Evolutionary conservation across 2,113 vertebrate genomes (phyloP), one percentile per base, ranked within the genome.

Genomic region (Raja brachyura): DNA sequence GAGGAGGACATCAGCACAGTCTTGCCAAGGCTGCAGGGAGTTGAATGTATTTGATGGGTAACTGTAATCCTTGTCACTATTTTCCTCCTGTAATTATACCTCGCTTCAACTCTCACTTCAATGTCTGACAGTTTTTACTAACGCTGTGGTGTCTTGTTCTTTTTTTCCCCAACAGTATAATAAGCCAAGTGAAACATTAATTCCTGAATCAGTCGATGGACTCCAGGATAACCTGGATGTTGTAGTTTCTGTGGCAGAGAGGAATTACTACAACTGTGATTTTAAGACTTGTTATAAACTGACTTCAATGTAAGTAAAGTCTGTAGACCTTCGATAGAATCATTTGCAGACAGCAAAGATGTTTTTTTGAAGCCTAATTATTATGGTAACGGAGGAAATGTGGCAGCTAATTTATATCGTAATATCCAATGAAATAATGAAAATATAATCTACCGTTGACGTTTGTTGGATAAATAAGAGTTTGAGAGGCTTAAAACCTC

Each of bases 231-330:
- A 99, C 94, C 95, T 99, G 96, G 98, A 99, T 95, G 98, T 99
- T 39, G 98, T 99, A 0, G 98, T 99, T 93, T 99, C 98, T 93
- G 97, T 99, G 94, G 99, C 99, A 93, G 99, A 99, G 96, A 97
- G 99, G 93, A 98, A 99, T 96, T 99, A 99, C 95, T 99, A 99
- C 96, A 99, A 99, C 96, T 99, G 98, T 96, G 97, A 97, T 93
- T 99, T 99, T 95, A 99, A 99, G 96, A 99, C 98, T 97, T 99
- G 99, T 96, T 99, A 99, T 96, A 98, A 98, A 93, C 98, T 99
- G 93, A 99, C 98, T 54, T 99, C 98, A 13, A 97, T 97, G 99
- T 99, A 96, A 96, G 98, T 97, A 95, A 75, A 28, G 33, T 93
- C 59, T 39, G 59, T 13, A 48, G 1, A 20, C 48, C 33, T 10